Base-by-base conservation (phyloP, 2,888 invertebrate genomes). In the Diplolepis rosae region DNA sequence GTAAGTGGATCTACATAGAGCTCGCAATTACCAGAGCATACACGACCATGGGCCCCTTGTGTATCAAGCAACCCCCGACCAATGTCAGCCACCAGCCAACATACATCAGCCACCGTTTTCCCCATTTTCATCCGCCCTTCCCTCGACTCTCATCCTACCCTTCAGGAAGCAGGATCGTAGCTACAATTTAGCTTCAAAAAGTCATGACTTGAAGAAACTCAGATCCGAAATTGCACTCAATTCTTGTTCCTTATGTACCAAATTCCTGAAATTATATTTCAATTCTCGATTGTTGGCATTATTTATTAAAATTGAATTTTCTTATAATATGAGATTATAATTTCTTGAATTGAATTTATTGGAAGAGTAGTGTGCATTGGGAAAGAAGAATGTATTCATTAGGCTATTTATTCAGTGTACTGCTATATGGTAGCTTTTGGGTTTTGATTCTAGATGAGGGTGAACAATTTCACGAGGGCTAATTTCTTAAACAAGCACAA, bases 1-100 rank as follows among this genome's bases (percentile, higher is more conserved):
- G 87, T 89, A 89, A 89, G 89, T 89, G 89, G 89, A 87, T 89
- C 88, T 89, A 87, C 88, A 88, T 88, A 86, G 86, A 84, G 83
- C 84, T 85, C 75, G 86, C 88, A 88, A 88, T 88, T 88, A 88
- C 87, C 84, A 80, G 83, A 85, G 82, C 82, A 85, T 83, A 83
- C 83, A 82, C 82, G 79, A 78, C 80, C 82, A 83, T 83, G 83
- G 80, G 82, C 84, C 85, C 85, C 85, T 83, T 86, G 85, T 85
- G 86, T 85, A 85, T 85, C 82, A 83, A 76, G 78, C 78, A 78
- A 73, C 82, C 78, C 75, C 74, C 75, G 66, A 42, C 61, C 15
- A 22, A 7, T 45, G 69, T 72, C 71, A 73, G 65, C 73, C 72
- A 42, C 73, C 72, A 75, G 70, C 66, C 76, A n/a, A n/a, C n/a